Percentiles rank a stretch among this genome's conserved stretches.
These are phyloP conservation scores for Hafferia zeledoni DNA, from an alignment of 2,797 vertebrate species.

Conservation along the genomic window DNA sequence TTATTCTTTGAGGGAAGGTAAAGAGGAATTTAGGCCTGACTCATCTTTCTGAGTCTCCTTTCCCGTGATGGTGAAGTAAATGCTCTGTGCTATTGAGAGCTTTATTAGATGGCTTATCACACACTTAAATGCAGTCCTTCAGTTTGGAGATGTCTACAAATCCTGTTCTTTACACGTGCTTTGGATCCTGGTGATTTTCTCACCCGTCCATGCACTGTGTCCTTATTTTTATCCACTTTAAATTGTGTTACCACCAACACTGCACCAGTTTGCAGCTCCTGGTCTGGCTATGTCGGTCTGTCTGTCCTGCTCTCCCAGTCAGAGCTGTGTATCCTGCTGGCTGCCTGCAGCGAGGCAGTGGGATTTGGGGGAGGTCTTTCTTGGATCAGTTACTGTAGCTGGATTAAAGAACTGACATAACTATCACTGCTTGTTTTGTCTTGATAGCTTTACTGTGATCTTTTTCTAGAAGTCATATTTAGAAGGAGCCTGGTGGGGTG, in stretches of 20 bases:
- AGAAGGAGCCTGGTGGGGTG: neutral
- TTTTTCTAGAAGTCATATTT: neutral
- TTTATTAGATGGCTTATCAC: constrained; percentile 5
- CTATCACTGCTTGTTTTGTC: neutral
- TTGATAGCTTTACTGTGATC: neutral
- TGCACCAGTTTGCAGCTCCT: neutral
- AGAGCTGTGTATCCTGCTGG: neutral
- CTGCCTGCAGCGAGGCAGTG: neutral
- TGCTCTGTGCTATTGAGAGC: neutral
- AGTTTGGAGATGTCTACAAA: neutral
- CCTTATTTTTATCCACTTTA: neutral
- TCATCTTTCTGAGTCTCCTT: neutral
- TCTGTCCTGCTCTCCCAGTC: fast-evolving
- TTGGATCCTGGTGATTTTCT: neutral
- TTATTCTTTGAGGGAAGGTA: neutral
- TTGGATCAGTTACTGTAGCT: neutral
- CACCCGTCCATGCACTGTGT: neutral
- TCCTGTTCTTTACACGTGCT: neutral
- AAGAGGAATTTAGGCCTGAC: neutral
- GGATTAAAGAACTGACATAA: constrained; percentile 24
- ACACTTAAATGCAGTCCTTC: neutral
- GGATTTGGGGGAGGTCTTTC: neutral
- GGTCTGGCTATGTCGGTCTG: neutral
- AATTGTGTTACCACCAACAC: neutral
- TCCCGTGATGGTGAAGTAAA: neutral